Base-by-base conservation (phyloP, 2,888 invertebrate species). In the Mechanitis mazaeus region DNA sequence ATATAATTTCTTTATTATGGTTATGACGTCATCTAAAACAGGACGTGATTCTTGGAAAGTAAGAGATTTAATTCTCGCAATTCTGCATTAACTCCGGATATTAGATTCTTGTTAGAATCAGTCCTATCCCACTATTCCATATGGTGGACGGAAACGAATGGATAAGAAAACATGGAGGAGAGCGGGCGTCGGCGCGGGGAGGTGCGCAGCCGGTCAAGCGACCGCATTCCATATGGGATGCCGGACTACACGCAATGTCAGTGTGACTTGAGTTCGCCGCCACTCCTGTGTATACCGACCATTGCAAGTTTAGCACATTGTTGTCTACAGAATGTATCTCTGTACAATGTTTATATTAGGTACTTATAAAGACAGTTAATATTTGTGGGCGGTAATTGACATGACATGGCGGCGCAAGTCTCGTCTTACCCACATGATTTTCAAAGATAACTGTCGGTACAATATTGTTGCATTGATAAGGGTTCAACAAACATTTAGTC, bases 151-250 rank as follows among this genome's bases (percentile, higher is more conserved):
- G 84, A 84, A 84, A 74, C 80, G 79, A 83, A 74, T 82, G 83
- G 78, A 81, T 79, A 84, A 84, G 86, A 86, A 88, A 84, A 85
- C 79, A 84, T 80, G 83, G 83, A 82, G 83, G 85, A 78, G 81
- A 84, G 83, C 77, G 84, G 78, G 74, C 73, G 73, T 72, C 69
- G 75, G 71, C 71, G 74, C 72, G 75, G 75, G 75, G 73, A 68
- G 72, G 73, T 71, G 74, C 72, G 76, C 75, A 72, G 83, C 80
- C 81, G 85, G 87, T 78, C 79, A 78, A 72, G 77, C 88, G 89
- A 86, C 89, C 88, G 87, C 90, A 89, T 90, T 90, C 89, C 89
- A 82, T 84, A 82, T 81, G 87, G 84, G 83, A 86, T 89, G 85
- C 85, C 86, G 85, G 88, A 87, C 84, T 84, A 81, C 81, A 88